Percentiles rank a stretch among this genome's conserved stretches.
phyloP scores from a whole-genome alignment of 2,113 vertebrate species.

The Oxyruncus cristatus region DNA sequence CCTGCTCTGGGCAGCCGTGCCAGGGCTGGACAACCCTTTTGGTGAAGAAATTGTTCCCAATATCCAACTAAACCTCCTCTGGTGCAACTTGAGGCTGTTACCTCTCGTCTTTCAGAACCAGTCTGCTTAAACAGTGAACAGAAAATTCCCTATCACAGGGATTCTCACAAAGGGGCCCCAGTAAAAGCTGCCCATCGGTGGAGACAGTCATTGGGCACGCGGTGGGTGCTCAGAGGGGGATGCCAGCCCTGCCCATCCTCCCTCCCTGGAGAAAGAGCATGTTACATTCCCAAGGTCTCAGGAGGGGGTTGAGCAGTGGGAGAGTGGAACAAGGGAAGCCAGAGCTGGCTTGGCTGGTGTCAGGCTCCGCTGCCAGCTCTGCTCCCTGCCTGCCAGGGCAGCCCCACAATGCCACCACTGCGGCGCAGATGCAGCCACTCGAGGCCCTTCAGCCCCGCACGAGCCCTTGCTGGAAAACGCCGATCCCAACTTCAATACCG shows the following conservation, averaged over 20 bases:
- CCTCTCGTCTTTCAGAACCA: not conserved
- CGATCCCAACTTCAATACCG: not conserved
- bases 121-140: not conserved
- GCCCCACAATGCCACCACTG: not conserved
- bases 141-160: not conserved
- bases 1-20: not conserved
- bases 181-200: not conserved
- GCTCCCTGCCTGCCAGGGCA: not conserved
- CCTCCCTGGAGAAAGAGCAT: too few relatives aligned
- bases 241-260: not conserved
- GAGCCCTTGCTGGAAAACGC: not conserved
- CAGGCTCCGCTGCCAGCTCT: not conserved
- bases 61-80: not conserved
- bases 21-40: not conserved
- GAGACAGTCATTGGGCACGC: not conserved
- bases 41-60: not conserved
- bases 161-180: too few relatives aligned
- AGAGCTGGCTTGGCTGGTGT: not conserved
- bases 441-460: not conserved
- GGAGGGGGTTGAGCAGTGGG: not conserved
- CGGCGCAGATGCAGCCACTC: conserved; percentile 21
- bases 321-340: not conserved
- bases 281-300: not conserved
- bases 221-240: not conserved
- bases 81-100: not conserved